Percentiles rank a stretch among this genome's conserved stretches.
These are phyloP conservation scores for Fulica atra DNA, from an alignment of 2,113 vertebrate genomes.

Conservation along the genomic window DNA sequence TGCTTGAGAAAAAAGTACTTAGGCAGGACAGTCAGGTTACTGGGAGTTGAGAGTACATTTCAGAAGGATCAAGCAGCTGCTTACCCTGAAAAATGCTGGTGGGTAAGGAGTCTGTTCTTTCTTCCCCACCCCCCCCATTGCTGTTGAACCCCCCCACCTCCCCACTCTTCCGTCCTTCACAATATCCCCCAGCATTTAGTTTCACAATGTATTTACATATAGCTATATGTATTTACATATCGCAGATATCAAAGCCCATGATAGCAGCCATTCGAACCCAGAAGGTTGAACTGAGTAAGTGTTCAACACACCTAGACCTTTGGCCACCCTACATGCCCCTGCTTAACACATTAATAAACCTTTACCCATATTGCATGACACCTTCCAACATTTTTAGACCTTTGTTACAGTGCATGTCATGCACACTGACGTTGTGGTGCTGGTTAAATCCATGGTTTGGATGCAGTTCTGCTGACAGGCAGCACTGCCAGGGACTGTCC, in stretches of 20 bases:
- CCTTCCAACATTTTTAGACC: neutral
- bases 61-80: neutral
- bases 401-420: neutral
- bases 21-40: neutral
- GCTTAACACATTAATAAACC: neutral
- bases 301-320: neutral
- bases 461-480: neutral
- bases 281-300: rapidly evolving
- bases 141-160: neutral
- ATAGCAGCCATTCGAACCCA: neutral
- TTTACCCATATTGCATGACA: neutral
- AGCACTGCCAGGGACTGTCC: neutral
- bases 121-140: neutral
- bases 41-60: neutral
- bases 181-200: neutral
- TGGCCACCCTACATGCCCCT: neutral
- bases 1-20: neutral
- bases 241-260: neutral
- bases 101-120: neutral
- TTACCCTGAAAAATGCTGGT: neutral
- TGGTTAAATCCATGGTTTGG: rapidly evolving
- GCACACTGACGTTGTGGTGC: neutral
- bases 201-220: neutral
- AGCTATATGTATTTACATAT: neutral
- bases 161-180: neutral